These are phyloP conservation scores for Orthonyx spaldingii DNA, from an alignment of 2,113 vertebrate species.

Conservation along the genomic window DNA sequence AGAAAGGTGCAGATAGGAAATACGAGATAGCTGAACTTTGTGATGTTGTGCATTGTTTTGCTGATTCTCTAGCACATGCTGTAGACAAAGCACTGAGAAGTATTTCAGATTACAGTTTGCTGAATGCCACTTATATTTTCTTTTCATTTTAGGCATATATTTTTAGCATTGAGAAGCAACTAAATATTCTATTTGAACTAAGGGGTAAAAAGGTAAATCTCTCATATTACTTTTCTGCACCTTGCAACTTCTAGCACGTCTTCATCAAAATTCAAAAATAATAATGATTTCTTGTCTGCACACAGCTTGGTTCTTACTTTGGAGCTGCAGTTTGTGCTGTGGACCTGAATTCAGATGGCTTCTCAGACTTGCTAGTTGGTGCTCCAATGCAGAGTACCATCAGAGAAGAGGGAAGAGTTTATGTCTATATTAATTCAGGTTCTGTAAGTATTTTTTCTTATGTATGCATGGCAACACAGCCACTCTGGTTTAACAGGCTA, in stretches of 20 bases:
- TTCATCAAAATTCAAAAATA: neutral
- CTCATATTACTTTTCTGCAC: neutral
- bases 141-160: constrained; percentile 80
- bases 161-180: constrained; percentile 70
- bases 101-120: neutral
- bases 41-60: neutral
- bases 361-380: constrained; percentile 92
- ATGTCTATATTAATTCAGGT: constrained; percentile 91
- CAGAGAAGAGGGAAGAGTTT: constrained; percentile 91
- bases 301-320: constrained; percentile 92
- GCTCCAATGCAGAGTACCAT: constrained; percentile 86
- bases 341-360: constrained; percentile 89
- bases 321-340: constrained; percentile 87
- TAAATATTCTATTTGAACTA: constrained; percentile 76
- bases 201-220: constrained; percentile 81
- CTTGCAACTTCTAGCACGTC: neutral
- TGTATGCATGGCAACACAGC: neutral
- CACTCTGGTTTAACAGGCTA: neutral
- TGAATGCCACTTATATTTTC: neutral
- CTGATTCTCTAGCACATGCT: neutral
- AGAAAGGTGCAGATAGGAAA: neutral
- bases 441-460: constrained; percentile 72
- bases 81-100: neutral
- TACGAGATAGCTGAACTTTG: neutral
- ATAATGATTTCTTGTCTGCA: neutral